A percentile compares a stretch with the other conserved stretches of the same genome.
phyloP scores from a whole-genome alignment of 2,797 vertebrate species.

The Pterois miles region DNA sequence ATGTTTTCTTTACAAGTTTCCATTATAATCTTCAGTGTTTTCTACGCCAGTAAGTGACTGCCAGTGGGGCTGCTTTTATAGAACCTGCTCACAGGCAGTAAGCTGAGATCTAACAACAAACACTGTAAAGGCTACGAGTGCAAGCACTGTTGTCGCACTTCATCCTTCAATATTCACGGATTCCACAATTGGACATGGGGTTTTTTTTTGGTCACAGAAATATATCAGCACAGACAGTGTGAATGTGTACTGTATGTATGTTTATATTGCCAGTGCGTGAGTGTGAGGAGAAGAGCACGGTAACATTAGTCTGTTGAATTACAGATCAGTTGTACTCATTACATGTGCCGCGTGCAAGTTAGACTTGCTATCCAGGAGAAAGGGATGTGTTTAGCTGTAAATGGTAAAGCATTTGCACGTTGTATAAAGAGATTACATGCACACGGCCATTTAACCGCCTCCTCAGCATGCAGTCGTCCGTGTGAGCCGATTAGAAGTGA shows the following conservation, averaged over 20 bases:
- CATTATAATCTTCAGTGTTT: constrained; percentile 74
- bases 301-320: constrained; percentile 29
- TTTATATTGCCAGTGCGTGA: not conserved
- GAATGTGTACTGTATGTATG: constrained; percentile 2
- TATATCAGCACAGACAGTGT: not conserved
- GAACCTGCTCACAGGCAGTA: constrained; percentile 67
- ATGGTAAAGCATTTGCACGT: constrained; percentile 31
- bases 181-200: constrained; percentile 41
- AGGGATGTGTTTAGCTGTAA: constrained; percentile 33
- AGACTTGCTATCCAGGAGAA: constrained; percentile 21
- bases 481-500: constrained; percentile 33
- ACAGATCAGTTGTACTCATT: constrained; percentile 46
- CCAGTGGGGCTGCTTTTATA: constrained; percentile 64
- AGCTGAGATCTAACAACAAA: constrained; percentile 64
- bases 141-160: constrained; percentile 35
- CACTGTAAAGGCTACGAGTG: constrained; percentile 16
- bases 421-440: constrained; percentile 24
- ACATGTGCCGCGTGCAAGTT: constrained; percentile 21
- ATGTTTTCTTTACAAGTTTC: constrained; percentile 80
- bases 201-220: constrained; percentile 18
- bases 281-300: constrained; percentile 1
- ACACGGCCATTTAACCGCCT: constrained; percentile 30
- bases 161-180: constrained; percentile 35
- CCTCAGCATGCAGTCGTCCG: constrained; percentile 16
- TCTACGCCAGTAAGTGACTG: constrained; percentile 60